Evolutionary conservation across 2,888 invertebrate genomes (phyloP), one percentile per base, ranked within the genome.

Genomic region (Aspidapion aeneum): DNA sequence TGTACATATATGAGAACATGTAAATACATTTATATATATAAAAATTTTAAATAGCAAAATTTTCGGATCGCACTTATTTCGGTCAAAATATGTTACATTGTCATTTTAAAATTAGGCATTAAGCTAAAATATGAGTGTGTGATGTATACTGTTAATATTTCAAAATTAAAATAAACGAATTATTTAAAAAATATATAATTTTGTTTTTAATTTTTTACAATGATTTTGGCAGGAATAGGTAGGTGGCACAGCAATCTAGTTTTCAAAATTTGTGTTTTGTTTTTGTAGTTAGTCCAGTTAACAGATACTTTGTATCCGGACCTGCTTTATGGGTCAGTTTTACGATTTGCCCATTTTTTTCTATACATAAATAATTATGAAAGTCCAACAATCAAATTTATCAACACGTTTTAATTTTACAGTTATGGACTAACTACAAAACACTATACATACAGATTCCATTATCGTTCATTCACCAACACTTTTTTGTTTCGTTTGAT

Each of bases 141-240:
- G 80, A 79, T 81, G 81, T 80, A 80, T 75, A 61, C 80, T 80
- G 80, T 80, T 80, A 78, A 75, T 74, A 74, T 78, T 79, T 79
- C 78, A 80, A 80, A 80, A 79, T 80, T 77, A 78, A 78, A 80
- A 80, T 79, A 80, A 80, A 79, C 76, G 75, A 78, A 78, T 75
- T 75, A 76, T 74, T 76, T 73, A 72, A 70, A 72, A 72, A 69
- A 70, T 67, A 65, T 55, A 66, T 7, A 35, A 12, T 35, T 68
- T 66, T 69, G 66, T 71, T 76, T 74, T 77, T 74, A 71, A 74
- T 75, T 72, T 61, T 63, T 66, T 71, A 72, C 3, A 52, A 19
- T n/a, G 7, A 9, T n/a, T 9, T 35, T 35, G 35, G 35, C 35
- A 35, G 35, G 12, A 35, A 77, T 77, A 78, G 78, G 78, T 78